A percentile compares a stretch with the other conserved stretches of the same genome.
Conservation (phyloP, 2,113 vertebrate species). For the Podiceps cristatus region DNA sequence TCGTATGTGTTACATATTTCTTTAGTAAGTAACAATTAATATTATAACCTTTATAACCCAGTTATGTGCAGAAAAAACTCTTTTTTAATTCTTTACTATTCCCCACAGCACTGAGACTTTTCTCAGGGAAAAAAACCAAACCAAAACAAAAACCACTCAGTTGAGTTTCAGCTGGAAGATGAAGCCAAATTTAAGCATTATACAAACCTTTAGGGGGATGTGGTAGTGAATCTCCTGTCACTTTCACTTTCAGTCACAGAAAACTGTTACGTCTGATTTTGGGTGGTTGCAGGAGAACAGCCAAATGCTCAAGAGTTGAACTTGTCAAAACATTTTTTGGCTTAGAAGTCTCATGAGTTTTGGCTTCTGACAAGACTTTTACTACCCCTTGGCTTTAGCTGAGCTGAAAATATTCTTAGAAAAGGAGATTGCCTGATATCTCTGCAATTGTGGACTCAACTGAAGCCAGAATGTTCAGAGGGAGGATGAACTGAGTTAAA, state of each 20-base stretch:
- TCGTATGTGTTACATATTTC: not conserved
- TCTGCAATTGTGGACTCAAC: not conserved
- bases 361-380: conserved; percentile 13
- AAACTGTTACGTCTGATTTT: not conserved
- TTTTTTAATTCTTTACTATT: not conserved
- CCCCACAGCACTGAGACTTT: not conserved
- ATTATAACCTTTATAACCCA: not conserved
- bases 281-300: not conserved
- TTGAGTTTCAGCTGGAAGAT: not conserved
- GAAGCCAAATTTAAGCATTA: not conserved
- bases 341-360: not conserved
- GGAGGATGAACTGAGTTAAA: not conserved
- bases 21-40: not conserved
- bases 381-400: not conserved
- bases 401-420: conserved; percentile 1
- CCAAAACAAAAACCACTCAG: fast-evolving
- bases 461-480: not conserved
- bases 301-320: not conserved
- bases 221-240: not conserved
- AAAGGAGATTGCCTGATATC: not conserved
- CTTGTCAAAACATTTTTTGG: not conserved
- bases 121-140: not conserved
- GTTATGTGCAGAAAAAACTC: not conserved
- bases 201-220: not conserved
- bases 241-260: not conserved